phyloP scores from a whole-genome alignment of 1,140 invertebrate genomes.

The Diachasma alloeum region DNA sequence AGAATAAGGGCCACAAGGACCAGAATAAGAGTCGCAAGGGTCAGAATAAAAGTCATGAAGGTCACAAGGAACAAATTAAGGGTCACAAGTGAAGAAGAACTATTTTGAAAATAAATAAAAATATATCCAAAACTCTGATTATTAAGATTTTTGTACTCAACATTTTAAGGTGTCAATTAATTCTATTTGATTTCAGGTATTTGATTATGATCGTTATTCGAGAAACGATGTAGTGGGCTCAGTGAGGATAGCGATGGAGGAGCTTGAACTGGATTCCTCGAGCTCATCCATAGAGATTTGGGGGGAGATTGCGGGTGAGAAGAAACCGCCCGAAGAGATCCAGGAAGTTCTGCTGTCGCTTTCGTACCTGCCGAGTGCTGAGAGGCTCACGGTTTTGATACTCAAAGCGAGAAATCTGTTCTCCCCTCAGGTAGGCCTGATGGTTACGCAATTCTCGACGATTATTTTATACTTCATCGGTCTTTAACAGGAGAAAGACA shows the following conservation, averaged over 20 bases:
- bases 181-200: slow-evolving; percentile 69
- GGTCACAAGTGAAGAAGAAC: too few species aligned
- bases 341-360: slow-evolving; percentile 84
- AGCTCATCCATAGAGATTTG: slow-evolving; percentile 77
- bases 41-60: too few species aligned
- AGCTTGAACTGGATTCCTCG: slow-evolving; percentile 72
- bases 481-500: slow-evolving; percentile 50
- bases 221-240: slow-evolving; percentile 83
- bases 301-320: slow-evolving; percentile 79
- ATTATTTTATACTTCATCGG: background rate
- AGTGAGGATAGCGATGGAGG: slow-evolving; percentile 74
- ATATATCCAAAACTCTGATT: too few species aligned
- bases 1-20: too few species aligned
- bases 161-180: too few species aligned
- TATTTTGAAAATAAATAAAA: too few species aligned
- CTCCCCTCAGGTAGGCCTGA: slow-evolving; percentile 63
- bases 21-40: too few species aligned
- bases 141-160: too few species aligned
- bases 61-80: too few species aligned
- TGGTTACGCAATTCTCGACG: background rate
- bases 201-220: slow-evolving; percentile 77
- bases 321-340: slow-evolving; percentile 79
- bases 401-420: slow-evolving; percentile 85
- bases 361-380: slow-evolving; percentile 86
- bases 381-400: slow-evolving; percentile 83